These are phyloP conservation scores for Motacilla tschutschensis DNA, from an alignment of 2,113 vertebrate genomes.

Conservation along the genomic window DNA sequence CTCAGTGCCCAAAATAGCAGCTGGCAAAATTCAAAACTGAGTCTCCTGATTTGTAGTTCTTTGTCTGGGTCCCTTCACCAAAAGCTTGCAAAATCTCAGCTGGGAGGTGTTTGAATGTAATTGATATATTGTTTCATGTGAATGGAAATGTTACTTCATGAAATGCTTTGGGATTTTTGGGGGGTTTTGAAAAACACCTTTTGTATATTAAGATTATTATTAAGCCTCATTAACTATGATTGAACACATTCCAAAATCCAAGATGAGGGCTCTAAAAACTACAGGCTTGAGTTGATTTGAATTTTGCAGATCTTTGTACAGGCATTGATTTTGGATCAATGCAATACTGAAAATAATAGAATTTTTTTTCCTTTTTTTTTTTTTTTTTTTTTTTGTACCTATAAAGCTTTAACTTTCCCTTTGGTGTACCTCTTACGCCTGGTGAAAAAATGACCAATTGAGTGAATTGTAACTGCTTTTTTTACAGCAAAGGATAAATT, in stretches of 20 bases:
- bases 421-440: not conserved
- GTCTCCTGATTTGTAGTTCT: not conserved
- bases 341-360: not conserved
- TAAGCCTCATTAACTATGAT: not conserved
- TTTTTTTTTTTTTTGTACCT: not conserved
- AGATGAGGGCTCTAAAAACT: not conserved
- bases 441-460: not conserved
- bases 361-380: not conserved
- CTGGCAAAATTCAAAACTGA: not conserved
- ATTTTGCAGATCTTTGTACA: not conserved
- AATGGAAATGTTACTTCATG: not conserved
- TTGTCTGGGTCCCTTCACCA: not conserved
- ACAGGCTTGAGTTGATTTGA: not conserved
- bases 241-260: not conserved
- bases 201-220: not conserved
- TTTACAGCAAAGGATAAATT: not conserved
- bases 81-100: not conserved
- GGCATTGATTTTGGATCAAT: not conserved
- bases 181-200: not conserved
- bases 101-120: not conserved
- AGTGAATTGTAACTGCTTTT: not conserved
- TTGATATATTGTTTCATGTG: not conserved
- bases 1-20: accelerated
- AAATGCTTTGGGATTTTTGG: not conserved
- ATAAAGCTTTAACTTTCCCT: not conserved